phyloP scores from a whole-genome alignment of 2,113 vertebrate genomes.

The Tursiops truncatus region DNA sequence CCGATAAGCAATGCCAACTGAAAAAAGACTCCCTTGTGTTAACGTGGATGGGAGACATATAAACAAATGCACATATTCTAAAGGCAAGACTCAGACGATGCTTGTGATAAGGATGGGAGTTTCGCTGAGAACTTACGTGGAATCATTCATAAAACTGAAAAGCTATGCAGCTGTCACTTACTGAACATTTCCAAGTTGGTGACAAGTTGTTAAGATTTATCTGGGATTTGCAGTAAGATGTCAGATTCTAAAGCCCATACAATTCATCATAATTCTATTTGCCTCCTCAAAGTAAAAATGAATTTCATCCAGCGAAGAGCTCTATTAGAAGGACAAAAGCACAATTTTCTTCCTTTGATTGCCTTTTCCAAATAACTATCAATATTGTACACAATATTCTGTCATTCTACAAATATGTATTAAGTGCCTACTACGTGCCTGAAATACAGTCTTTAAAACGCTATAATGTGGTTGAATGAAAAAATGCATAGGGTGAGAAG shows the following conservation, averaged over 20 bases:
- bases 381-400: not conserved
- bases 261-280: not conserved
- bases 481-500: not conserved
- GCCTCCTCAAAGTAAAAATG: not conserved
- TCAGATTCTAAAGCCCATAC: not conserved
- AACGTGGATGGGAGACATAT: not conserved
- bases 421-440: not conserved
- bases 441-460: not conserved
- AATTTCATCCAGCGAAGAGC: not conserved
- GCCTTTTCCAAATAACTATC: not conserved
- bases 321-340: not conserved
- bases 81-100: not conserved
- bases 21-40: not conserved
- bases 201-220: not conserved
- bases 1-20: not conserved
- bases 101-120: not conserved
- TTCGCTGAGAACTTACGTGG: not conserved
- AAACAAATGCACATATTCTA: not conserved
- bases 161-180: not conserved
- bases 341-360: not conserved
- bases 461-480: not conserved
- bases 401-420: not conserved
- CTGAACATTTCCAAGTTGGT: not conserved
- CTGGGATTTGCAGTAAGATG: not conserved
- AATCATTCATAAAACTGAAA: slow-evolving; percentile 6